phyloP scores from a whole-genome alignment of 2,797 vertebrate species.

The Kryptopterus vitreolus region DNA sequence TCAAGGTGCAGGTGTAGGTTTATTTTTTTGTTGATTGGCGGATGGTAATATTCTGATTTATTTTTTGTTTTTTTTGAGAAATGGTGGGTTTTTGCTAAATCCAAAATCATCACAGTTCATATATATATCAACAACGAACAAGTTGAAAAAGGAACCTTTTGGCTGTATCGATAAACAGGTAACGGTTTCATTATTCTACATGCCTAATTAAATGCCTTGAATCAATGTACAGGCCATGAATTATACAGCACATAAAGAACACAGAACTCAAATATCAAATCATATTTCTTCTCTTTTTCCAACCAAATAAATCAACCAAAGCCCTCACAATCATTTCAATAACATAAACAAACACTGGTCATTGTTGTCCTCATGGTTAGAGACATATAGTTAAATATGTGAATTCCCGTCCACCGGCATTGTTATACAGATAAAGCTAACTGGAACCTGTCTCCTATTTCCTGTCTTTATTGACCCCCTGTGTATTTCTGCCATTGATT shows the following conservation, averaged over 20 bases:
- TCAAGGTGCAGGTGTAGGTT: no score
- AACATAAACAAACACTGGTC: slow-evolving; percentile 27
- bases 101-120: no score
- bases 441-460: slow-evolving; percentile 10
- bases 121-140: no score
- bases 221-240: slow-evolving; percentile 52
- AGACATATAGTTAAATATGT: background rate
- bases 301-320: slow-evolving; percentile 26
- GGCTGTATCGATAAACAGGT: background rate
- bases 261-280: slow-evolving; percentile 55
- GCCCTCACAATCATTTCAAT: slow-evolving; percentile 25
- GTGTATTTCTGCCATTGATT: slow-evolving; percentile 19
- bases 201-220: slow-evolving; percentile 28
- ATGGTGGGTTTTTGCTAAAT: no score
- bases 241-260: slow-evolving; percentile 49
- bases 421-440: slow-evolving; percentile 5
- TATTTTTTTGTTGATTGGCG: no score
- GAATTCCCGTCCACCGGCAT: background rate
- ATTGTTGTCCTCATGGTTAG: slow-evolving; percentile 21
- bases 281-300: slow-evolving; percentile 37
- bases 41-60: no score
- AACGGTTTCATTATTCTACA: slow-evolving; percentile 41
- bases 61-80: no score
- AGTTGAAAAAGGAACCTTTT: no score
- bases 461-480: slow-evolving; percentile 45